Conservation (phyloP, 2,888 invertebrate genomes). For the Diaphora mendica region DNA sequence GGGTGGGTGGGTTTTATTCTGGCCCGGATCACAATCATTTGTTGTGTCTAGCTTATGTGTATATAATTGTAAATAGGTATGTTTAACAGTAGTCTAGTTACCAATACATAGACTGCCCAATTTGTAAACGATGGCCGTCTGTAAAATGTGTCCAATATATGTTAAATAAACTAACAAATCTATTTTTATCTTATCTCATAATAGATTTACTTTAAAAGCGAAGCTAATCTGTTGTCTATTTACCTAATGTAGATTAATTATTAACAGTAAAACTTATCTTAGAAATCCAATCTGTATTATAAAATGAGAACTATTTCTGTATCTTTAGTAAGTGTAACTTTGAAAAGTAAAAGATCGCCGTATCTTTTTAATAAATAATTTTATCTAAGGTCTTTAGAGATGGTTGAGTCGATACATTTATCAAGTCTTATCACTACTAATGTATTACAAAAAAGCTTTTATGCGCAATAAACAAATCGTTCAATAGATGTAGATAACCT, state of each 20-base stretch:
- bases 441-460: conserved; percentile 38
- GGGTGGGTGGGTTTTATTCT: too few relatives aligned
- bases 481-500: conserved; percentile 63
- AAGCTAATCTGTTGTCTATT: neutral
- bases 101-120: neutral
- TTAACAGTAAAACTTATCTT: neutral
- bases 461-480: conserved; percentile 39
- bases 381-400: conserved; percentile 12
- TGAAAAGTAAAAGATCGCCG: conserved; percentile 6
- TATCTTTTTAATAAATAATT: conserved; percentile 11
- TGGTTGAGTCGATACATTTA: conserved; percentile 18
- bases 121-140: neutral
- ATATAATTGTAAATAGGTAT: neutral
- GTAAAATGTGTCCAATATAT: neutral
- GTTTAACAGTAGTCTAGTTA: neutral
- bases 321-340: neutral
- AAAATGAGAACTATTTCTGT: neutral
- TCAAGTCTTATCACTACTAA: conserved; percentile 19
- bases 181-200: neutral
- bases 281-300: neutral
- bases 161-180: neutral
- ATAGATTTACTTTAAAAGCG: neutral
- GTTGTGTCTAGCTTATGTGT: too few relatives aligned
- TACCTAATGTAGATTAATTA: neutral
- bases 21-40: too few relatives aligned